These are phyloP conservation scores for Romanogobio albipinnatus DNA, from an alignment of 2,113 vertebrate species.

Conservation along the genomic window DNA sequence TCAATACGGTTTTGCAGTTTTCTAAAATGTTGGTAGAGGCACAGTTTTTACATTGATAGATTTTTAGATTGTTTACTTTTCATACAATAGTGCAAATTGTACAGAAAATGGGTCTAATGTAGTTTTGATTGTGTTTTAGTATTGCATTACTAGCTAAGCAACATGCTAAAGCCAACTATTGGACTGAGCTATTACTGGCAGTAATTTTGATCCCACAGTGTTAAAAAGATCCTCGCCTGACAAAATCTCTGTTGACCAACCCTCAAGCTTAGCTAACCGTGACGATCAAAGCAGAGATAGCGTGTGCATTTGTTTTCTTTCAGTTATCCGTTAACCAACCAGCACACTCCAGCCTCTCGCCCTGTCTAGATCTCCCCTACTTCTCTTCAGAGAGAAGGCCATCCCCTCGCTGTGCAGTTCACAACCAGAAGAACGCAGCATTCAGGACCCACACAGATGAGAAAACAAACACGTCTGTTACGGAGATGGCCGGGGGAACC, in stretches of 20 bases:
- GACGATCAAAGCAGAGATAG: neutral
- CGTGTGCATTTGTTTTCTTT: neutral
- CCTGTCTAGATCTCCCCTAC: neutral
- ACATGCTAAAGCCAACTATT: neutral
- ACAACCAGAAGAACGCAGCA: neutral
- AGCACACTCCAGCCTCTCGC: neutral
- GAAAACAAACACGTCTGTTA: constrained; percentile 51
- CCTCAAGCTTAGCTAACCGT: neutral
- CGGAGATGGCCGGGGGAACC: constrained; percentile 3
- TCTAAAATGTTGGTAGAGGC: neutral
- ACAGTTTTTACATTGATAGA: neutral
- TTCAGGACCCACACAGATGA: constrained; percentile 25
- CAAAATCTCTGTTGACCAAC: neutral
- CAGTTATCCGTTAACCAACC: constrained; percentile 7
- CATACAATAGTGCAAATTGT: neutral
- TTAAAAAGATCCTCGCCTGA: neutral
- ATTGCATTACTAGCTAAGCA: neutral
- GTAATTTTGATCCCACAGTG: neutral
- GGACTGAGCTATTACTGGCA: neutral
- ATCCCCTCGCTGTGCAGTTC: neutral
- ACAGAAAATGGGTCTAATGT: neutral
- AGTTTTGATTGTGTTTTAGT: neutral
- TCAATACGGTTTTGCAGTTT: neutral
- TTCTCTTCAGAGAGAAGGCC: neutral
- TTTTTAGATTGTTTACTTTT: neutral